Conservation (phyloP, 2,888 invertebrate genomes). For the Sesia apiformis region DNA sequence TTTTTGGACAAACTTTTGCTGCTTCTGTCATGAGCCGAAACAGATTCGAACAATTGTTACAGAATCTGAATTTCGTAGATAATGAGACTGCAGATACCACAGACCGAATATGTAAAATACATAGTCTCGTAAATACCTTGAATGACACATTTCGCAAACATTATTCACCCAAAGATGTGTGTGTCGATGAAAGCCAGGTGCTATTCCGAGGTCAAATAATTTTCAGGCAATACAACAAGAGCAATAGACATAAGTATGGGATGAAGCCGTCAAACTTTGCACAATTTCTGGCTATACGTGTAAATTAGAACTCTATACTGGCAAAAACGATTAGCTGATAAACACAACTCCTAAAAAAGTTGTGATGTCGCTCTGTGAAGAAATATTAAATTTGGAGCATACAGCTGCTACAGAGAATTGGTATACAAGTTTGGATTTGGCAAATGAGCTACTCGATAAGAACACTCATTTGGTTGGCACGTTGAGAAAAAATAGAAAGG, state of each 20-base stretch:
- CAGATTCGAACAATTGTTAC: conserved; percentile 10
- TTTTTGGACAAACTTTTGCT: conserved; percentile 12
- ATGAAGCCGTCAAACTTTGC: conserved; percentile 14
- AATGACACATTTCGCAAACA: background rate
- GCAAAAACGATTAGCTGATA: conserved; percentile 19
- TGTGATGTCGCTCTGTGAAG: conserved; percentile 19
- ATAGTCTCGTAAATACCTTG: background rate
- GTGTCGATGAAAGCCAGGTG: background rate
- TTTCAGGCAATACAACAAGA: conserved; percentile 11
- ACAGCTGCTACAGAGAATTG: conserved; percentile 23
- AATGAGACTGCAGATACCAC: background rate
- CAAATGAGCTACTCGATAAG: conserved; percentile 20
- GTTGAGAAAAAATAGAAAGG: conserved; percentile 25
- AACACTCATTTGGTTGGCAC: conserved; percentile 30
- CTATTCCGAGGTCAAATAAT: conserved; percentile 7
- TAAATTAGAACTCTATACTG: conserved; percentile 19
- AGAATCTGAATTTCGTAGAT: background rate
- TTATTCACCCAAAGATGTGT: conserved; percentile 1
- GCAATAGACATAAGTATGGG: conserved; percentile 12
- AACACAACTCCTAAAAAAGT: conserved; percentile 20
- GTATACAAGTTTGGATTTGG: conserved; percentile 26
- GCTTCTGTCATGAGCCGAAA: conserved; percentile 13
- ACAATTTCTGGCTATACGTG: conserved; percentile 19
- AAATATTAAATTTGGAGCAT: conserved; percentile 22
- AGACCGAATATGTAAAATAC: background rate